Evolutionary conservation across 2,797 vertebrate genomes (phyloP).

Genomic region (Ataeniobius toweri): DNA sequence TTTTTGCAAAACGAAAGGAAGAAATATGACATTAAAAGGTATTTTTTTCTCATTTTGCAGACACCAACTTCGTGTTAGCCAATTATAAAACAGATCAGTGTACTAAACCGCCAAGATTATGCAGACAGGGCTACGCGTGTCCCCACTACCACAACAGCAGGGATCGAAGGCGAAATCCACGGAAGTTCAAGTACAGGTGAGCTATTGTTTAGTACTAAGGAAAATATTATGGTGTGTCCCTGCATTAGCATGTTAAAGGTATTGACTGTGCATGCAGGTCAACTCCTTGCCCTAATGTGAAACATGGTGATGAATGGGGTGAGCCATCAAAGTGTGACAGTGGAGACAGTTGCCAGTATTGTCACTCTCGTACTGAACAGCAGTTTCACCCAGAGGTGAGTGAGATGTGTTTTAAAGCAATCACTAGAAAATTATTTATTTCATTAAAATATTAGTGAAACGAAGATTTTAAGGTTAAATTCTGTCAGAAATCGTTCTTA

Average conservation of each 20-base stretch:
- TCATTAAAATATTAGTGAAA: background rate
- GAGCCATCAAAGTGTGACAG: slow-evolving; percentile 92
- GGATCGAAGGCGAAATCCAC: slow-evolving; percentile 90
- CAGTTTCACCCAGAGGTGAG: slow-evolving; percentile 95
- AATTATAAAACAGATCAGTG: slow-evolving; percentile 96
- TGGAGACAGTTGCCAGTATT: slow-evolving; percentile 90
- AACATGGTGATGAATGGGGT: slow-evolving; percentile 94
- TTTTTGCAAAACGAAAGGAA: background rate
- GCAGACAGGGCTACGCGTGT: slow-evolving; percentile 94
- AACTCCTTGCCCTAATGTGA: slow-evolving; percentile 92
- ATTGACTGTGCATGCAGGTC: slow-evolving; percentile 78
- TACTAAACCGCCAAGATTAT: slow-evolving; percentile 92
- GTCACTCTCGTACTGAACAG: slow-evolving; percentile 95
- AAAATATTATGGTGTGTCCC: background rate
- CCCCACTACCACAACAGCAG: slow-evolving; percentile 93
- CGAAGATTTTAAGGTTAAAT: background rate
- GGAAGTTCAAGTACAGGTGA: slow-evolving; percentile 93
- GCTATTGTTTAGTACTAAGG: background rate
- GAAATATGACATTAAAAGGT: background rate
- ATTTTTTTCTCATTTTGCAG: slow-evolving; percentile 69
- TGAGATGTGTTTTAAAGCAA: background rate
- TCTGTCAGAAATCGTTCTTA: background rate
- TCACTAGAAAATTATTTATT: background rate
- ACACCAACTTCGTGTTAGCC: slow-evolving; percentile 91
- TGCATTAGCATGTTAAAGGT: background rate